Evolutionary conservation across 2,888 invertebrate genomes (phyloP).

Genomic region (Ichneumon xanthorius): DNA sequence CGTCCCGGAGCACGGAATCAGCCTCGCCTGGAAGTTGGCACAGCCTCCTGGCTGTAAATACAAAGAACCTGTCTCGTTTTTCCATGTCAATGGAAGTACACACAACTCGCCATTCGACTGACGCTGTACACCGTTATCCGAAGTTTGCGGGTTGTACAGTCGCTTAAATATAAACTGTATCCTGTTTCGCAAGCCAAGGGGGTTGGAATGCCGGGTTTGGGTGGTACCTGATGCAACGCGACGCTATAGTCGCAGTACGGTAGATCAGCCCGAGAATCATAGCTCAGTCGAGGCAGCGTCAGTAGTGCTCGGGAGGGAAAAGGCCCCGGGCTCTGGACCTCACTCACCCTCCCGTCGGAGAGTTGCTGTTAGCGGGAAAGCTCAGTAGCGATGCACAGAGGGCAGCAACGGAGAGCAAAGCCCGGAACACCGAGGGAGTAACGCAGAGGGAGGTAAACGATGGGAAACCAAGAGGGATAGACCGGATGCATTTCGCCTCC

Average conservation of each 20-base stretch:
- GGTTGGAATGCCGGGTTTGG: background rate
- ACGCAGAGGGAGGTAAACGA: constrained; percentile 35
- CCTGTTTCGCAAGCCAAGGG: constrained; percentile 31
- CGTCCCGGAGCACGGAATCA: background rate
- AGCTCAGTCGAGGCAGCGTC: constrained; percentile 76
- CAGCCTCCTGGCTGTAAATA: constrained; percentile 6
- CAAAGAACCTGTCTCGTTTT: constrained; percentile 3
- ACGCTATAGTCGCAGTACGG: constrained; percentile 60
- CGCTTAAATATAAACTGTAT: constrained; percentile 54
- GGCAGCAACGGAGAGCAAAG: background rate
- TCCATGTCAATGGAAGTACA: constrained; percentile 5
- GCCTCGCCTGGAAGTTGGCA: background rate
- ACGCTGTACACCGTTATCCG: constrained; percentile 11
- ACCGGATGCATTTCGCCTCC: constrained; percentile 79
- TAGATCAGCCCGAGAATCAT: constrained; percentile 81
- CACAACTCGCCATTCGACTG: constrained; percentile 37
- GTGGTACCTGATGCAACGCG: constrained; percentile 51
- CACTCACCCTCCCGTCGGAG: constrained; percentile 23
- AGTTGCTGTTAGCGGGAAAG: constrained; percentile 63
- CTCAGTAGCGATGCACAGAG: constrained; percentile 38
- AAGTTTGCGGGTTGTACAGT: constrained; percentile 58
- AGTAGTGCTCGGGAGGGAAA: constrained; percentile 61
- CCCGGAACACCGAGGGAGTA: constrained; percentile 37
- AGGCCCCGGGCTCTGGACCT: constrained; percentile 25
- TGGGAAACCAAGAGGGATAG: constrained; percentile 38